Percentiles rank a stretch among this genome's conserved stretches.
These are phyloP conservation scores for Aphaenogaster ashmeadi DNA, from an alignment of 1,140 invertebrate genomes.

Conservation along the genomic window DNA sequence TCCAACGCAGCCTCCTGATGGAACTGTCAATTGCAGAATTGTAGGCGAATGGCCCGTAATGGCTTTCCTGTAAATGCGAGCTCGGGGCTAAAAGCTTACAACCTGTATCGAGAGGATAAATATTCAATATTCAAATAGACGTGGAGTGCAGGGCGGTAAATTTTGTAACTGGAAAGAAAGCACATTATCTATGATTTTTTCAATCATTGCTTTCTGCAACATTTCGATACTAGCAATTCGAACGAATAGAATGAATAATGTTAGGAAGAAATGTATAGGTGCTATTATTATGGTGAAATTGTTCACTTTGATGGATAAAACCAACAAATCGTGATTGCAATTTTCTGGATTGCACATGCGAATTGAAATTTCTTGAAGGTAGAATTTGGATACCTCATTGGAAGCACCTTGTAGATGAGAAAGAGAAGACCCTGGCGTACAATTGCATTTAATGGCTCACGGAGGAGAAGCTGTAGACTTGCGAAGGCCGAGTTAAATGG, in stretches of 20 bases:
- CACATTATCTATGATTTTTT: not conserved
- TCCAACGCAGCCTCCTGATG: conserved; percentile 65
- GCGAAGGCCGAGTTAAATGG: conserved; percentile 53
- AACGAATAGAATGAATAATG: not conserved
- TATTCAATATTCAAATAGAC: conserved; percentile 76
- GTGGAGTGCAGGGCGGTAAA: conserved; percentile 11
- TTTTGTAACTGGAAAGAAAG: not conserved
- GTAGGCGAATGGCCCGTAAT: conserved; percentile 74
- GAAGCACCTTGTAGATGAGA: not conserved
- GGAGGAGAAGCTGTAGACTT: conserved; percentile 40
- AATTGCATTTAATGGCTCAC: conserved; percentile 55
- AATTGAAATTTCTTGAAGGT: conserved; percentile 13
- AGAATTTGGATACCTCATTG: not conserved
- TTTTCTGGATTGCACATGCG: conserved; percentile 7
- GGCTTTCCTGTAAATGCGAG: conserved; percentile 69
- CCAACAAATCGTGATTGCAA: not conserved
- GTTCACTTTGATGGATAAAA: not conserved
- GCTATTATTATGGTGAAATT: not conserved
- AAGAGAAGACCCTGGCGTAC: conserved; percentile 30
- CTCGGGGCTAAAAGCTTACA: conserved; percentile 65
- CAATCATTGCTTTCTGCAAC: not conserved
- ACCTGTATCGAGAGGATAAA: conserved; percentile 72
- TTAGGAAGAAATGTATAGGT: not conserved
- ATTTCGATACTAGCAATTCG: not conserved
- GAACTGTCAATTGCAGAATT: conserved; percentile 76